Conservation (phyloP, 2,113 vertebrate species). For the Globicephala melas region DNA sequence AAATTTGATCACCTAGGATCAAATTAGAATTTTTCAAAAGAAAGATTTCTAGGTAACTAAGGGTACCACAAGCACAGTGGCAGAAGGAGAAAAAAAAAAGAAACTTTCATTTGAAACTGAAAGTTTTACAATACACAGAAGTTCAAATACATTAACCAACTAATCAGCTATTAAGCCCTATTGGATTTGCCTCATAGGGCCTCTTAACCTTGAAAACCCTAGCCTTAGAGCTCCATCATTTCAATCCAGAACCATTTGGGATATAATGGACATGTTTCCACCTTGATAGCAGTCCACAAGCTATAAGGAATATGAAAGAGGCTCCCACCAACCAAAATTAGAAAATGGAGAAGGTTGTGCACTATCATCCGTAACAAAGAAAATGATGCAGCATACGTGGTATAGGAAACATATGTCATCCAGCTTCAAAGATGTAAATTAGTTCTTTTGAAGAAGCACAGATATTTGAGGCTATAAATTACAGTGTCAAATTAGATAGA, state of each 20-base stretch:
- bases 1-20: neutral
- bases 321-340: neutral
- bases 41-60: neutral
- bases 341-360: neutral
- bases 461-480: constrained; percentile 66
- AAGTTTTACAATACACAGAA: neutral
- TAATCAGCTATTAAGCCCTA: neutral
- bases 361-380: neutral
- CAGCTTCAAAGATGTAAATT: constrained; percentile 62
- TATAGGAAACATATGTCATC: constrained; percentile 45
- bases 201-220: neutral
- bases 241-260: neutral
- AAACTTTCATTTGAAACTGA: neutral
- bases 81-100: neutral
- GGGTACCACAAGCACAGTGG: neutral
- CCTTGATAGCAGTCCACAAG: neutral
- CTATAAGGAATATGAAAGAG: neutral
- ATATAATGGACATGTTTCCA: neutral
- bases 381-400: neutral
- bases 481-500: constrained; percentile 67
- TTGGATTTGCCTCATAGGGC: neutral
- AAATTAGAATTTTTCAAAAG: constrained; percentile 5
- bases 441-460: constrained; percentile 62
- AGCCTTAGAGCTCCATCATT: neutral
- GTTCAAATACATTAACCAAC: neutral